These are phyloP conservation scores for Archocentrus centrarchus DNA, from an alignment of 2,113 vertebrate species.

Conservation along the genomic window DNA sequence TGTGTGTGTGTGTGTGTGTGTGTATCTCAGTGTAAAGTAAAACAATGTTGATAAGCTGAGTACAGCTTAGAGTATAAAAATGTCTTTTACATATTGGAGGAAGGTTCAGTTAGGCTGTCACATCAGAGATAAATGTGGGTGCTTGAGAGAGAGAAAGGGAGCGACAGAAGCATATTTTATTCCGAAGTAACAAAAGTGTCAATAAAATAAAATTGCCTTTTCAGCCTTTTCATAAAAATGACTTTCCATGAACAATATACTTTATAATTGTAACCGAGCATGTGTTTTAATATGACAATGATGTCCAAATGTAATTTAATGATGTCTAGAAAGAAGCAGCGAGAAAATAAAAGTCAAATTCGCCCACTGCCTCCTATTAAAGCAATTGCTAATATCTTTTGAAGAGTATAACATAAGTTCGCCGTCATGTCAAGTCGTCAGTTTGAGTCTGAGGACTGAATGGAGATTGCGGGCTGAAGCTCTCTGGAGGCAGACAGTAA, in stretches of 20 bases:
- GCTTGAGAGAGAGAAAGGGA: not conserved
- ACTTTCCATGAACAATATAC: conserved; percentile 42
- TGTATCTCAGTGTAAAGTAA: not conserved
- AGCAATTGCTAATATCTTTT: conserved; percentile 47
- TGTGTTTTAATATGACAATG: conserved; percentile 44
- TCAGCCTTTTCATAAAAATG: conserved; percentile 52
- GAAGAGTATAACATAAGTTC: conserved; percentile 48
- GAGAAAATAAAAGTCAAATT: not conserved
- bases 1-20: not conserved
- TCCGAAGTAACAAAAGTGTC: conserved; percentile 48
- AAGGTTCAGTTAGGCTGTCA: conserved; percentile 38
- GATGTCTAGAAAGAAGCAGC: not conserved
- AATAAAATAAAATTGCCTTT: conserved; percentile 56
- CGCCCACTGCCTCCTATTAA: conserved; percentile 32
- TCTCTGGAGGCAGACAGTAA: conserved; percentile 42
- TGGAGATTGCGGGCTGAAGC: conserved; percentile 43
- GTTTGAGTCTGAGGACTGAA: conserved; percentile 31
- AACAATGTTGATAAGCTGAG: conserved; percentile 15
- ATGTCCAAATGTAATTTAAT: conserved; percentile 43
- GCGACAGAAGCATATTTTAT: conserved; percentile 27
- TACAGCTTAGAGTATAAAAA: conserved; percentile 17
- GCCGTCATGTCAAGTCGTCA: conserved; percentile 42
- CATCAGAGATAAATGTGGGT: conserved; percentile 17
- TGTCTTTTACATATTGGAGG: conserved; percentile 17
- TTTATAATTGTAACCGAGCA: conserved; percentile 44